Base-by-base conservation (phyloP, 2,888 invertebrate genomes). In the Dicyrtomina minuta region DNA sequence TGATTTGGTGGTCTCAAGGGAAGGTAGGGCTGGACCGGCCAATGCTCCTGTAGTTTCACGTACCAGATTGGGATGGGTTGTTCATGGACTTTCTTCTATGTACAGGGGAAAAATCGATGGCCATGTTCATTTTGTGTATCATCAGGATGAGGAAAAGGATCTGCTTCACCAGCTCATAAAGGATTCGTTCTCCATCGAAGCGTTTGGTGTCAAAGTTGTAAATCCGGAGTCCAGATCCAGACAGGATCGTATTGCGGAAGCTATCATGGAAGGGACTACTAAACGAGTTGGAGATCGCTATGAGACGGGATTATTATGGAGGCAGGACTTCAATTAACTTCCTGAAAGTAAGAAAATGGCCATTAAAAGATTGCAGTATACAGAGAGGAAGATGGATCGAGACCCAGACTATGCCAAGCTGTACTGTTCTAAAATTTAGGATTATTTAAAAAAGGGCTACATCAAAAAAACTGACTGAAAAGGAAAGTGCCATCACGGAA, bases 51-150 rank as follows among this genome's bases (percentile, higher is more conserved):
- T n/a, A 13, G 33, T 64, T 4, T 56, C 56, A 0, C n/a, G 20
- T 26, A 68, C 68, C 0, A 33, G 41, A 33, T 43, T 73, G 15
- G 73, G 73, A 33, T 72, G 70, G 67, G 51, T 55, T 10, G 1
- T 72, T n/a, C n/a, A n/a, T n/a, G n/a, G n/a, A n/a, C n/a, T n/a
- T n/a, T n/a, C n/a, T n/a, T n/a, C n/a, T n/a, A n/a, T n/a, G n/a
- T n/a, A n/a, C n/a, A n/a, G n/a, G n/a, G n/a, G n/a, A n/a, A n/a
- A n/a, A n/a, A n/a, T n/a, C n/a, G n/a, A 17, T 39, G 6, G 26
- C 2, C 27, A 13, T 20, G 24, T 1, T 22, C n/a, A 51, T 26
- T 2, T 3, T 24, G 1, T 60, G 24, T 49, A 49, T 49, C 39
- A 60, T n/a, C 12, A 15, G 59, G 33, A 39, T 68, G 2, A 49